phyloP scores from a whole-genome alignment of 2,113 vertebrate genomes.

The Prunella himalayana region DNA sequence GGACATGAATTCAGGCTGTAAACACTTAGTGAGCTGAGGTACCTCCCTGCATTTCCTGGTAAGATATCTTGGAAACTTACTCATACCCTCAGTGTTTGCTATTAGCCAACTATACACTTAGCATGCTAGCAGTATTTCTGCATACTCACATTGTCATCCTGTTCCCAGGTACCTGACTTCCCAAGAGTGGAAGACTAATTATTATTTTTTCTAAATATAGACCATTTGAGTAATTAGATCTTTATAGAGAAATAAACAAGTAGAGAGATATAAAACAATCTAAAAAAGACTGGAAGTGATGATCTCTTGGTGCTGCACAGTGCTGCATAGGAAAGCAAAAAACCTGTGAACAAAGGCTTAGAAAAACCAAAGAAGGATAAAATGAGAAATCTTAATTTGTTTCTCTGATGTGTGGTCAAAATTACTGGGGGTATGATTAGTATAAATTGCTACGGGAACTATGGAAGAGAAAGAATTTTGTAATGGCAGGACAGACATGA shows the following conservation, averaged over 20 bases:
- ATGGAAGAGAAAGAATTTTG: neutral
- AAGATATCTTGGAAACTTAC: neutral
- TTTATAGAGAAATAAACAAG: neutral
- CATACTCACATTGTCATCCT: neutral
- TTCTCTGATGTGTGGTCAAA: neutral
- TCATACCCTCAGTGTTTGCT: neutral
- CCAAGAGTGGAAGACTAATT: neutral
- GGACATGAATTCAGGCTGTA: neutral
- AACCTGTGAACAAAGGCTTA: neutral
- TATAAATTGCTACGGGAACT: neutral
- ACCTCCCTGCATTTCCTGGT: neutral
- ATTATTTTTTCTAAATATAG: constrained; percentile 26
- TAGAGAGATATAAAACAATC: neutral
- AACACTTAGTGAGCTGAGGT: neutral
- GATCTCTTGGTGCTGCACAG: neutral
- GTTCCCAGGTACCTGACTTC: neutral
- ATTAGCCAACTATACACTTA: neutral
- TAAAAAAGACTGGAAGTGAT: neutral
- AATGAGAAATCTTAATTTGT: neutral
- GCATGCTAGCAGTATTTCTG: neutral
- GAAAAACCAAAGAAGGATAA: neutral
- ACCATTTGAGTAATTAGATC: constrained; percentile 13
- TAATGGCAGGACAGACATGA: neutral
- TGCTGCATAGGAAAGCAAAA: neutral
- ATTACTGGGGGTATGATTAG: neutral